A percentile compares a stretch with the other conserved stretches of the same genome.
Evolutionary conservation across 2,888 invertebrate species (phyloP).

Genomic region (Scaeva pyrastri): DNA sequence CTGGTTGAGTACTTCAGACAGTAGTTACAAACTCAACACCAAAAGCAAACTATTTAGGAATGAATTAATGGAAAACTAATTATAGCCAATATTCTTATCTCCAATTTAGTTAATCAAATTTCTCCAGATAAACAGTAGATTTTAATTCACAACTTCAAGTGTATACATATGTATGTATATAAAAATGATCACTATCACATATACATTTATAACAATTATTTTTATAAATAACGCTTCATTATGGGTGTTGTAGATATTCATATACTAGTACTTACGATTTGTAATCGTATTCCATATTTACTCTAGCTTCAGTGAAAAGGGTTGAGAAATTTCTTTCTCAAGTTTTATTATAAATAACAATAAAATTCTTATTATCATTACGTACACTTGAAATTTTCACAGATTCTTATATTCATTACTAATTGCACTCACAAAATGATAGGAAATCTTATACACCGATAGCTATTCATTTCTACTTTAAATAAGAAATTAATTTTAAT

Average conservation of each 20-base stretch:
- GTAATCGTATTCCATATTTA: conserved; percentile 2
- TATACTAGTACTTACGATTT: neutral
- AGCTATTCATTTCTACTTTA: neutral
- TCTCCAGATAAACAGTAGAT: neutral
- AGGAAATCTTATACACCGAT: neutral
- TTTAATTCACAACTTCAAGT: neutral
- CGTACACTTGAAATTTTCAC: neutral
- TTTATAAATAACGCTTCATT: neutral
- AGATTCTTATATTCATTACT: neutral
- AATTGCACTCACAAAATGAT: neutral
- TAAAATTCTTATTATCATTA: conserved; percentile 14
- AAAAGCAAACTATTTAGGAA: neutral
- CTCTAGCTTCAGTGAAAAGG: neutral
- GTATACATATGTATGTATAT: neutral
- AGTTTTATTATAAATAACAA: neutral
- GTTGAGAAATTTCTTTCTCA: neutral
- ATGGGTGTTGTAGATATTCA: neutral
- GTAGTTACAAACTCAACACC: neutral
- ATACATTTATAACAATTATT: neutral
- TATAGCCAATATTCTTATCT: neutral
- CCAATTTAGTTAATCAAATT: neutral
- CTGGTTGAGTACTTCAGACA: neutral
- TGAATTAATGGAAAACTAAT: neutral
- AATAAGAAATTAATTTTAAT: conserved; percentile 18
- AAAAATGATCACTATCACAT: no score